Base-by-base conservation (phyloP, 2,797 vertebrate genomes). In the Acanthiza pusilla region DNA sequence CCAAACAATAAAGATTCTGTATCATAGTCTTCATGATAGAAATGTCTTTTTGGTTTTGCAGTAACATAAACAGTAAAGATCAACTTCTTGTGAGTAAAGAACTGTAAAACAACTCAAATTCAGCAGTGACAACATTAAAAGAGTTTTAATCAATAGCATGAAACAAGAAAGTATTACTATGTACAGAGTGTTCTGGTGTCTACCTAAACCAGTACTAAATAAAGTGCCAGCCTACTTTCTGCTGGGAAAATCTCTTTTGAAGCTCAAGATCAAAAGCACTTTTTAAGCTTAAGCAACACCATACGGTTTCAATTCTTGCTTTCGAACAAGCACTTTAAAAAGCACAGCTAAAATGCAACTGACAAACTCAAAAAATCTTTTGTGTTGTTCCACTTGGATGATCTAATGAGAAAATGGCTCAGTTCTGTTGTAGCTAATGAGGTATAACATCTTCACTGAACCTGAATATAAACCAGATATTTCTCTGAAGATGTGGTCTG, bases 371-470 rank as follows among this genome's bases (percentile, higher is more conserved):
- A 89, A 92, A 96, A 93, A 82, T 78, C 94, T 95, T 97, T 79
- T 95, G 66, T 95, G 91, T 75, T 92, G 77, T 97, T 96, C 95
- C 93, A 91, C 93, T 96, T 75, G 88, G 91, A 94, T 40, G 95
- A 89, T 65, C 96, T 97, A 96, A 97, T 96, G 91, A 96, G 96
- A 96, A 97, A 97, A 97, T 97, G 84, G 92, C 83, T 97, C 94
- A 81, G 75, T 94, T 97, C 96, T 97, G 71, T 97, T 76, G 75
- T 25, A 84, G 94, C 57, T 93, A 95, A 93, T 83, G 93, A 97
- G 96, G 79, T 93, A 91, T 92, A 96, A 96, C 94, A 94, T 96
- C 96, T 95, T 91, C 96, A 93, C 67, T 97, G 95, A 96, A 96
- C 91, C 96, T 91, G 94, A 92, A 91, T 91, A 88, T 80, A 65